These are phyloP conservation scores for Drosophila simulans DNA, from an alignment of 1,140 invertebrate species.

Conservation along the genomic window DNA sequence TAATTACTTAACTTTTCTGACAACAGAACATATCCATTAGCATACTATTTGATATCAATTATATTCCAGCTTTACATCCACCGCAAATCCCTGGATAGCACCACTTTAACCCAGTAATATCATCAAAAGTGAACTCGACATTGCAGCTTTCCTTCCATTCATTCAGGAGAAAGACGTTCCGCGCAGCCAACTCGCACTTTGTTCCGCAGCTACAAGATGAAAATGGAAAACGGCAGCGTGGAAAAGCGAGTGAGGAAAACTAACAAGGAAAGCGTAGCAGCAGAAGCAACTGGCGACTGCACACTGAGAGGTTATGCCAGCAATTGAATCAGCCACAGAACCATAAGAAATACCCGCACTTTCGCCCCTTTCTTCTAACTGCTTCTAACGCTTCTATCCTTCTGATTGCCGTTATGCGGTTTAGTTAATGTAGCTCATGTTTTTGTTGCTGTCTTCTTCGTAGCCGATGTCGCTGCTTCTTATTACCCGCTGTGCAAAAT, in stretches of 20 bases:
- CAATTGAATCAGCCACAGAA: slow-evolving; percentile 41
- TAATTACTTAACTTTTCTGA: no score
- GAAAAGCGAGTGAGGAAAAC: neutral
- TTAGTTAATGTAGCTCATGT: slow-evolving; percentile 27
- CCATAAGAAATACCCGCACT: slow-evolving; percentile 20
- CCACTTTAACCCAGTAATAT: neutral
- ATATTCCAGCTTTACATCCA: neutral
- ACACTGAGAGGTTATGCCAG: slow-evolving; percentile 43
- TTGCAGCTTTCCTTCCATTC: neutral
- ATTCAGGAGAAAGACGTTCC: slow-evolving; percentile 16
- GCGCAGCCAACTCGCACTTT: neutral
- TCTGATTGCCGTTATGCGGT: slow-evolving; percentile 34
- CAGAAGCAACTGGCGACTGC: slow-evolving; percentile 28
- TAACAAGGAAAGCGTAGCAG: neutral
- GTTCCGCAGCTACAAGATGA: neutral
- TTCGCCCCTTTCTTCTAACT: neutral
- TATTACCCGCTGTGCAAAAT: slow-evolving; percentile 18
- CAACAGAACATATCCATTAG: neutral
- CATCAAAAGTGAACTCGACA: neutral
- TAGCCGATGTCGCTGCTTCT: slow-evolving; percentile 11
- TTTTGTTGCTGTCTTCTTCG: slow-evolving; percentile 15
- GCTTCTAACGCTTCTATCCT: neutral
- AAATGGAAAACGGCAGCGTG: neutral
- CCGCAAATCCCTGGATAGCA: neutral
- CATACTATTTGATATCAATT: neutral